These are phyloP conservation scores for Enteromius paludinosus DNA, from an alignment of 2,797 vertebrate species.

Conservation along the genomic window DNA sequence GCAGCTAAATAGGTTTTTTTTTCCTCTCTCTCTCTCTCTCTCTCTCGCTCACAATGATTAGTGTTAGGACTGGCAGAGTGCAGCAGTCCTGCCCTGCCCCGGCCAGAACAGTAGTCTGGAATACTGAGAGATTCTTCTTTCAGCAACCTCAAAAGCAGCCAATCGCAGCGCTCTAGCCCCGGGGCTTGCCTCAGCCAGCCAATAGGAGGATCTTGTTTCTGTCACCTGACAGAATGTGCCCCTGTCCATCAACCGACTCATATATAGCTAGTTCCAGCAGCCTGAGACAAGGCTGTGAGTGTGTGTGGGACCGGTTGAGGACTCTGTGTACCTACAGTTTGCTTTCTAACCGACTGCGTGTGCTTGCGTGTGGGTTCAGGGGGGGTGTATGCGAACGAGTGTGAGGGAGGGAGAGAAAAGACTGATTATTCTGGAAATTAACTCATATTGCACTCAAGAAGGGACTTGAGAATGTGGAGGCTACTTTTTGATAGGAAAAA, in stretches of 20 bases:
- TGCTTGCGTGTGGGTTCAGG: conserved; percentile 18
- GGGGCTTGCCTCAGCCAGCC: conserved; percentile 73
- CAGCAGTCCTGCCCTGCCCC: conserved; percentile 83
- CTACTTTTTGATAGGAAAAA: conserved; percentile 51
- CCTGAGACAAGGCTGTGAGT: conserved; percentile 79
- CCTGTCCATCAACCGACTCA: conserved; percentile 91
- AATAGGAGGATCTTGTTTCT: conserved; percentile 75
- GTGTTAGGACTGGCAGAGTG: conserved; percentile 61
- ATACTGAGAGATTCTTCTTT: conserved; percentile 80
- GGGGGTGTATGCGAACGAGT: neutral
- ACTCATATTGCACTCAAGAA: neutral
- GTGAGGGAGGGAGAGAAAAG: neutral
- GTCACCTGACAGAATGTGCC: conserved; percentile 88
- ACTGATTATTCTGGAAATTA: conserved; percentile 46
- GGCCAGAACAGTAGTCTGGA: conserved; percentile 81
- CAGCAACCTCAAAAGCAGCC: conserved; percentile 80
- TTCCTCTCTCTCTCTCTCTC: conserved; percentile 60
- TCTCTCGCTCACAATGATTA: conserved; percentile 44
- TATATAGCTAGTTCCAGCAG: conserved; percentile 93
- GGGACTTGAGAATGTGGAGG: conserved; percentile 49
- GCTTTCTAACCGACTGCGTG: conserved; percentile 54
- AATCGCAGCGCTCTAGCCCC: conserved; percentile 78
- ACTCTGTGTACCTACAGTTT: conserved; percentile 74
- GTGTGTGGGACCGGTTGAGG: conserved; percentile 81
- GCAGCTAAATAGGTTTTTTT: conserved; percentile 69